Evolutionary conservation across 2,888 invertebrate genomes (phyloP), one percentile per base, ranked within the genome.

Genomic region (Agriopis marginaria): DNA sequence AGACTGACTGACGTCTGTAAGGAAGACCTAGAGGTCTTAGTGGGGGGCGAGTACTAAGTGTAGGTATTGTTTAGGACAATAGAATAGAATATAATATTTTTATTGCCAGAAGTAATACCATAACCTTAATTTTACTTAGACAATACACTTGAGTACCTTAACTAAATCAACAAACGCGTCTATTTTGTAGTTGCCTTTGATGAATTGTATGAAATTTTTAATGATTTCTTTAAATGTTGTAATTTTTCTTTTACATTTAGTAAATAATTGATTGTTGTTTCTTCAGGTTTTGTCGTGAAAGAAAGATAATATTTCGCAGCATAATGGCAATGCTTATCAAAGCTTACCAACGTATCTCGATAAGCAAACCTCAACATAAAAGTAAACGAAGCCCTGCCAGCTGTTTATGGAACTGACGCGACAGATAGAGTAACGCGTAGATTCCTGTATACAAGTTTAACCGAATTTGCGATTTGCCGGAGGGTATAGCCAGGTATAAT

Each of bases 1-100:
- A 89, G 89, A 88, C 89, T 84, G 79, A 80, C 81, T 84, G 79
- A 80, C 81, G 82, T 81, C 84, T 74, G 79, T 79, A 75, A 85
- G 86, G 89, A 87, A 87, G 82, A 80, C 79, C 75, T 77, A 65
- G 61, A 53, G 62, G 45, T 58, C 45, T 23, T 58, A 32, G 1
- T 0, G 32, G 45, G 23, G 45, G 32, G 12, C n/a, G n/a, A n/a
- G 58, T 32, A 23, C 23, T 7, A 8, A 53, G 53, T 23, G 17
- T 23, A n/a, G n/a, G 17, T 23, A 23, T 23, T 23, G 17, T 2
- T 9, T 44, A 12, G 86, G 83, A 80, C 42, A 42, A n/a, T n/a
- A n/a, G n/a, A n/a, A n/a, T n/a, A n/a, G n/a, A n/a, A n/a, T n/a
- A n/a, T n/a, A n/a, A n/a, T n/a, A n/a, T n/a, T n/a, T n/a, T n/a